phyloP scores from a whole-genome alignment of 1,140 invertebrate genomes.

The Zaprionus kolodkinae region DNA sequence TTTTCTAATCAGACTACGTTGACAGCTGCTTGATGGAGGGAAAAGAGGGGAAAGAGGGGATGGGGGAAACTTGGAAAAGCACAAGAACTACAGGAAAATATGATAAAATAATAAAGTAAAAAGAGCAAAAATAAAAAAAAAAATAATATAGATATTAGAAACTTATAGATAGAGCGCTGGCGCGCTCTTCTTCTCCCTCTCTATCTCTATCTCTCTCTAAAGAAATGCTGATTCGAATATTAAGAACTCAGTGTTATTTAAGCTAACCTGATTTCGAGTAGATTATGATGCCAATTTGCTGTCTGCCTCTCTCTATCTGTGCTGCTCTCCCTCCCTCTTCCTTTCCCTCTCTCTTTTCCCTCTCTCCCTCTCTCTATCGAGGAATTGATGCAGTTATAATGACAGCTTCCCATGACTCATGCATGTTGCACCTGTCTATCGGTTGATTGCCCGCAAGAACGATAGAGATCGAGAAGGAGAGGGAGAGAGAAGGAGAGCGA shows the following conservation, averaged over 20 bases:
- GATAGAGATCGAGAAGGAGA: neutral
- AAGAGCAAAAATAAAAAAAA: neutral
- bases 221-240: constrained; percentile 56
- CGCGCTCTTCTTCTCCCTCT: neutral
- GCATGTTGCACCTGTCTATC: constrained; percentile 31
- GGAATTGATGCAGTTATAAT: constrained; percentile 36
- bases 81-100: neutral
- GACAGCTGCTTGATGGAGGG: neutral
- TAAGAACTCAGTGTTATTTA: constrained; percentile 56
- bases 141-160: neutral
- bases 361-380: neutral
- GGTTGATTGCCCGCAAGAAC: constrained; percentile 34
- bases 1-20: constrained; percentile 27
- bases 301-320: neutral
- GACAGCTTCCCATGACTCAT: constrained; percentile 13
- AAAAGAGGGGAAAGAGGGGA: neutral
- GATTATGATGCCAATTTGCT: constrained; percentile 23
- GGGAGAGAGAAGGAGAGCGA: neutral
- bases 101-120: neutral
- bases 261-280: constrained; percentile 35
- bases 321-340: neutral
- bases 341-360: too few species aligned
- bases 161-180: neutral
- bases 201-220: neutral
- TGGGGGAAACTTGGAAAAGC: neutral